These are phyloP conservation scores for Sparus aurata DNA, from an alignment of 2,797 vertebrate genomes.

Conservation along the genomic window DNA sequence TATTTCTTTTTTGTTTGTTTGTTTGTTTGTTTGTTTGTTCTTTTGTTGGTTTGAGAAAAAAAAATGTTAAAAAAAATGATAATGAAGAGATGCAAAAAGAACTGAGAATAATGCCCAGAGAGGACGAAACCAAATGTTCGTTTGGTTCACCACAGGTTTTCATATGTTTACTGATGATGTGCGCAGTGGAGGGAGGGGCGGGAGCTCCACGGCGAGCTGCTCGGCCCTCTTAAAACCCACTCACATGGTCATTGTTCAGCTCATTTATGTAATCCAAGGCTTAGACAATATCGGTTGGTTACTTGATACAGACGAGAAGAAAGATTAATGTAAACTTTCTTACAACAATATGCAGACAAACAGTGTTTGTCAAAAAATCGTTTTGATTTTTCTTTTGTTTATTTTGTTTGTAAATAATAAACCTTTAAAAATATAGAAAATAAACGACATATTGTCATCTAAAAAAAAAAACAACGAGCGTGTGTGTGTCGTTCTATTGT, in stretches of 20 bases:
- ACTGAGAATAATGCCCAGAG: constrained; percentile 74
- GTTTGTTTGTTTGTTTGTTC: constrained; percentile 49
- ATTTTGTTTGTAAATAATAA: constrained; percentile 91
- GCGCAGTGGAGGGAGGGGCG: constrained; percentile 61
- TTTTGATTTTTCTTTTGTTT: constrained; percentile 83
- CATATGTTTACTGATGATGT: constrained; percentile 83
- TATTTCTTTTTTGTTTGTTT: constrained; percentile 72
- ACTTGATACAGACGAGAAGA: constrained; percentile 84
- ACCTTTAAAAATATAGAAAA: constrained; percentile 91
- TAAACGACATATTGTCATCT: constrained; percentile 91
- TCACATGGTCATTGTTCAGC: constrained; percentile 80
- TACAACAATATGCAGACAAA: constrained; percentile 92
- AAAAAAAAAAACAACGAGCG: constrained; percentile 36
- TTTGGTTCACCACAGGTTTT: constrained; percentile 81
- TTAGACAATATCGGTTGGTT: constrained; percentile 81
- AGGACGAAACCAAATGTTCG: constrained; percentile 73
- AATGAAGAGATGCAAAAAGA: constrained; percentile 78
- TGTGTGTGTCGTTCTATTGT: constrained; percentile 74
- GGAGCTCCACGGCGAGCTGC: constrained; percentile 56
- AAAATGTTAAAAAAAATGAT: constrained; percentile 13
- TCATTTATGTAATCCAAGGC: constrained; percentile 84
- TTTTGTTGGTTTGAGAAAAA: constrained; percentile 72
- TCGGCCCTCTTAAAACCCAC: constrained; percentile 66
- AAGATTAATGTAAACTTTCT: constrained; percentile 89
- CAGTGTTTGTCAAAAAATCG: constrained; percentile 88